These are phyloP conservation scores for Echinops telfairi DNA, from an alignment of 2,113 vertebrate genomes.

Conservation along the genomic window DNA sequence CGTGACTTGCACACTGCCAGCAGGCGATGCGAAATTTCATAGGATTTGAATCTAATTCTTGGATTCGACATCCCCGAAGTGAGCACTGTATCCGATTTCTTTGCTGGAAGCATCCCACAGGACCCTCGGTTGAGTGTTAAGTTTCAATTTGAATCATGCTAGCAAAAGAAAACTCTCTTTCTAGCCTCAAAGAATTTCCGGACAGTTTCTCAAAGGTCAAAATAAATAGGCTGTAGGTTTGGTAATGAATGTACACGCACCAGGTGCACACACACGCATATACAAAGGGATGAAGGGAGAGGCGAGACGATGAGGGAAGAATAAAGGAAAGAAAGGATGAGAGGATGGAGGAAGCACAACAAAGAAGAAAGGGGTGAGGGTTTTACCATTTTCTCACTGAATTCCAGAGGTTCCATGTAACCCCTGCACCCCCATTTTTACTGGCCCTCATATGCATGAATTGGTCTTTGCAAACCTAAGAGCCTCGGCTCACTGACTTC, in stretches of 20 bases:
- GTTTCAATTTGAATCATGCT: not conserved
- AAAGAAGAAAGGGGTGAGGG: not conserved
- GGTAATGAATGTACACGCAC: not conserved
- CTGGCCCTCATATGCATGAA: not conserved
- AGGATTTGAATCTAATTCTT: constrained; percentile 15
- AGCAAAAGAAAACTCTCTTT: not conserved
- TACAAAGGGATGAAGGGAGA: too few species aligned
- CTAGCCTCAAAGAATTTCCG: not conserved
- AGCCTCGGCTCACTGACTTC: not conserved
- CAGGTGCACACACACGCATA: too few species aligned
- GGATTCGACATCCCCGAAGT: not conserved
- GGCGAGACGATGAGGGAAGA: too few species aligned
- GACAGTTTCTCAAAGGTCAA: not conserved
- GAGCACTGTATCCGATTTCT: not conserved
- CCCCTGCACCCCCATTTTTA: not conserved
- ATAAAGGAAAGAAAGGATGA: too few species aligned
- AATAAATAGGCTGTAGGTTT: not conserved
- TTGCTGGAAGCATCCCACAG: not conserved
- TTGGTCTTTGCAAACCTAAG: not conserved
- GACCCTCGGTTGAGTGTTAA: not conserved
- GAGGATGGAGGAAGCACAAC: not conserved
- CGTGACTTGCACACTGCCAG: not conserved
- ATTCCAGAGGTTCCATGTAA: not conserved
- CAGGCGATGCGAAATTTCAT: not conserved
- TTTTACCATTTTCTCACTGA: not conserved